phyloP scores from a whole-genome alignment of 2,113 vertebrate species.

The Lethenteron camtschaticum region DNA sequence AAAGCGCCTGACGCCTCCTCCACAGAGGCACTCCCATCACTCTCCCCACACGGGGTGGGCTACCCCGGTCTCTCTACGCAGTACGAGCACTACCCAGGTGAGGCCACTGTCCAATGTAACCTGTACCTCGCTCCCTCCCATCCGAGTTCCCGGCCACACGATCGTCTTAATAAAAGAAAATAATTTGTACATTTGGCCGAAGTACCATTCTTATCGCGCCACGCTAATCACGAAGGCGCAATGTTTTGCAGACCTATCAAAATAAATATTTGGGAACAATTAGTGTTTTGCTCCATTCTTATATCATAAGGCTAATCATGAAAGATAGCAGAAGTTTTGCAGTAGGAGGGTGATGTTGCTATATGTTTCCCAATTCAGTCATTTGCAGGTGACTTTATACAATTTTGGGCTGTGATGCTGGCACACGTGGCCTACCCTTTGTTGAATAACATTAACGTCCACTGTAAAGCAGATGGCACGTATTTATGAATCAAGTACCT shows the following conservation, averaged over 20 bases:
- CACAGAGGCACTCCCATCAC: neutral
- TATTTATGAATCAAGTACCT: too few species aligned
- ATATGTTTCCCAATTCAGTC: too few species aligned
- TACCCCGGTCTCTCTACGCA: neutral
- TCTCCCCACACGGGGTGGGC: neutral
- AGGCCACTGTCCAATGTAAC: neutral
- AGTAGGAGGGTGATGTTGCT: too few species aligned
- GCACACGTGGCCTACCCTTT: too few species aligned
- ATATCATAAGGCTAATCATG: too few species aligned
- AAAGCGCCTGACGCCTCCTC: neutral
- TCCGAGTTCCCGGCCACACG: neutral
- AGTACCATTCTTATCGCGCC: too few species aligned
- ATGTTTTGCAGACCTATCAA: neutral
- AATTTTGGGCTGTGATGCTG: too few species aligned
- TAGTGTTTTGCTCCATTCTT: too few species aligned
- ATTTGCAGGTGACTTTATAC: too few species aligned
- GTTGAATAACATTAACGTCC: too few species aligned
- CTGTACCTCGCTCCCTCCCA: neutral
- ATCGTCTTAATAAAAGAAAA: neutral
- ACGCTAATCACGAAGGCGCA: neutral
- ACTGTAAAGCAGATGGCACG: too few species aligned
- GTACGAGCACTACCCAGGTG: constrained; percentile 4
- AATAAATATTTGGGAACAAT: neutral
- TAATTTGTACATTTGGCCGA: neutral
- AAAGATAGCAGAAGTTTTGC: too few species aligned